phyloP scores from a whole-genome alignment of 1,140 invertebrate genomes.

The Ruditapes philippinarum region DNA sequence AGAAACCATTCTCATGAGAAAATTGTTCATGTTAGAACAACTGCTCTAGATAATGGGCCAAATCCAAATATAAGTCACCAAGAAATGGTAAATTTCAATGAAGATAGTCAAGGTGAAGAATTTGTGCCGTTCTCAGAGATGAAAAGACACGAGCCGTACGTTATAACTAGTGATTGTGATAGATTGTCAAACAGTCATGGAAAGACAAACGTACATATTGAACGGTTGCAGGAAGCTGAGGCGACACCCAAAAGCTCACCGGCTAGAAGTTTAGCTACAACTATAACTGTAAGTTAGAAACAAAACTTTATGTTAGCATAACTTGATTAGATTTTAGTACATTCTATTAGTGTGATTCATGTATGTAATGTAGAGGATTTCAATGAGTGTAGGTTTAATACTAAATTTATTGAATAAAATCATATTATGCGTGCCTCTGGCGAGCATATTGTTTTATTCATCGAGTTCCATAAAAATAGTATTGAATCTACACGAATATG shows the following conservation, averaged over 20 bases:
- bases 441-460: too few relatives aligned
- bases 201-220: neutral
- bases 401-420: too few relatives aligned
- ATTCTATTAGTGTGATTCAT: too few relatives aligned
- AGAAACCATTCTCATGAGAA: neutral
- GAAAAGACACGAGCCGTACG: neutral
- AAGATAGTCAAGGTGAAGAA: neutral
- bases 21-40: neutral
- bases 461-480: too few relatives aligned
- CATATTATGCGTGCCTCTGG: too few relatives aligned
- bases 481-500: too few relatives aligned
- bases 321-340: too few relatives aligned
- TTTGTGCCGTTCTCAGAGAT: neutral
- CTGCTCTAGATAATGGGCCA: neutral
- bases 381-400: too few relatives aligned
- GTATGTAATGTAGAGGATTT: too few relatives aligned
- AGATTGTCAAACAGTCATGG: neutral
- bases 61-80: neutral
- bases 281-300: neutral
- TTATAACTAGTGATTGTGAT: neutral
- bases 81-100: neutral
- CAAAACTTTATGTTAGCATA: too few relatives aligned
- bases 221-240: neutral
- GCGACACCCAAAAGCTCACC: neutral
- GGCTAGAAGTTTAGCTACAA: neutral